Conservation (phyloP, 2,113 vertebrate species). For the Chinchilla lanigera region DNA sequence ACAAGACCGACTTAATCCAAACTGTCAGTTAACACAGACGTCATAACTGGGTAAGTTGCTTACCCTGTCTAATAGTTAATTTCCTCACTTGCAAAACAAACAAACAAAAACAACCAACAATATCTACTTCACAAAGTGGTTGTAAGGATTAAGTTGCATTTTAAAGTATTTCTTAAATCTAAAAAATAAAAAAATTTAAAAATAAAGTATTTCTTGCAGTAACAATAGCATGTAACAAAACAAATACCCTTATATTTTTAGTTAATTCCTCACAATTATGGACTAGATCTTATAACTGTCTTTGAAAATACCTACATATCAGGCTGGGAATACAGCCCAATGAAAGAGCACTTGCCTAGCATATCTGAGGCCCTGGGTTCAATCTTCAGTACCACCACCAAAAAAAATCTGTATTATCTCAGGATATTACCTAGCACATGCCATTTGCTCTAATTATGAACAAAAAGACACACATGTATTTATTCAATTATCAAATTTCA, state of each 20-base stretch:
- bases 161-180: constrained; percentile 17
- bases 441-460: constrained; percentile 16
- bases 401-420: not conserved
- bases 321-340: not conserved
- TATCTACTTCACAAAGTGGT: not conserved
- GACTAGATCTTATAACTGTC: not conserved
- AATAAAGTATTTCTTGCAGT: not conserved
- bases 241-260: constrained; percentile 29
- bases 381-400: not conserved
- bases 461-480: not conserved
- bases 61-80: constrained; percentile 15
- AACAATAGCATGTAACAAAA: not conserved
- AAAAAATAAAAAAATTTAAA: too few species aligned
- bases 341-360: not conserved
- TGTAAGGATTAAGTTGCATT: constrained; percentile 42
- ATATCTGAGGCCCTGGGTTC: not conserved
- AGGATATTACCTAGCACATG: not conserved
- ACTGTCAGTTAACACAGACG: not conserved
- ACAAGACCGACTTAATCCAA: not conserved
- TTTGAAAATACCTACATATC: not conserved
- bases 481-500: constrained; percentile 42
- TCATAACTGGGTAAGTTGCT: constrained; percentile 21
- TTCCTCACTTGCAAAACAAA: constrained; percentile 48
- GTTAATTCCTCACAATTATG: not conserved
- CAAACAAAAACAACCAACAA: not conserved